Evolutionary conservation across 30 jellyfish, hydroid and myxozoan genomes (phyloP).

Genomic region (Aurelia aurita): DNA sequence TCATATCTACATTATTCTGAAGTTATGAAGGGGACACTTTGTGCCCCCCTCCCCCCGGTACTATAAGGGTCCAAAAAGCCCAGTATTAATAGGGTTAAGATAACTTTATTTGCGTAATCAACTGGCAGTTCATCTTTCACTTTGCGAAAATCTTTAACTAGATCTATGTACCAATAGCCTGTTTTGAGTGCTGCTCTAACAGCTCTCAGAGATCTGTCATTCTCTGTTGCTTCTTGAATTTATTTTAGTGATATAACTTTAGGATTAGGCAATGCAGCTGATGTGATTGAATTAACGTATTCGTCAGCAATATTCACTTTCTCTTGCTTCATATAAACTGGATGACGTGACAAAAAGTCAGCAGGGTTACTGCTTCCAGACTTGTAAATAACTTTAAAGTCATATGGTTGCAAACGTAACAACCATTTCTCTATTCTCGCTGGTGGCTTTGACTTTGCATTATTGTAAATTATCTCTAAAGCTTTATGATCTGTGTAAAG

Average conservation of each 20-base stretch:
- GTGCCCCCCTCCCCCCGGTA: too few relatives aligned
- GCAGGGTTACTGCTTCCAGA: conserved; percentile 28
- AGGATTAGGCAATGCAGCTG: conserved; percentile 18
- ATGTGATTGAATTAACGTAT: conserved; percentile 17
- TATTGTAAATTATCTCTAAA: not conserved
- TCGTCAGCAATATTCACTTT: conserved; percentile 20
- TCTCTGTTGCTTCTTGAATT: conserved; percentile 15
- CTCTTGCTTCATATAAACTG: not conserved
- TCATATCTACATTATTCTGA: not conserved
- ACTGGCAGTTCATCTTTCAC: conserved; percentile 1
- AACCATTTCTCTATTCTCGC: conserved; percentile 17
- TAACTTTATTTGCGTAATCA: not conserved
- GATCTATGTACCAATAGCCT: too few relatives aligned
- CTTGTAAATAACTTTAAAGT: conserved; percentile 12
- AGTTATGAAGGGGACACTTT: not conserved
- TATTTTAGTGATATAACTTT: conserved; percentile 29
- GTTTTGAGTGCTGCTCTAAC: too few relatives aligned
- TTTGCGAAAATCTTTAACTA: not conserved
- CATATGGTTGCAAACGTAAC: conserved; percentile 18
- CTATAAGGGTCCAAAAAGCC: too few relatives aligned
- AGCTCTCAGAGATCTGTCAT: too few relatives aligned
- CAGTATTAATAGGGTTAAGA: too few relatives aligned
- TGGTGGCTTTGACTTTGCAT: not conserved
- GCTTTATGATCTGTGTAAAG: conserved; percentile 40
- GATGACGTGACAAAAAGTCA: conserved; percentile 49